Base-by-base conservation (phyloP, 2,797 vertebrate genomes). In the Ficedula albicollis region DNA sequence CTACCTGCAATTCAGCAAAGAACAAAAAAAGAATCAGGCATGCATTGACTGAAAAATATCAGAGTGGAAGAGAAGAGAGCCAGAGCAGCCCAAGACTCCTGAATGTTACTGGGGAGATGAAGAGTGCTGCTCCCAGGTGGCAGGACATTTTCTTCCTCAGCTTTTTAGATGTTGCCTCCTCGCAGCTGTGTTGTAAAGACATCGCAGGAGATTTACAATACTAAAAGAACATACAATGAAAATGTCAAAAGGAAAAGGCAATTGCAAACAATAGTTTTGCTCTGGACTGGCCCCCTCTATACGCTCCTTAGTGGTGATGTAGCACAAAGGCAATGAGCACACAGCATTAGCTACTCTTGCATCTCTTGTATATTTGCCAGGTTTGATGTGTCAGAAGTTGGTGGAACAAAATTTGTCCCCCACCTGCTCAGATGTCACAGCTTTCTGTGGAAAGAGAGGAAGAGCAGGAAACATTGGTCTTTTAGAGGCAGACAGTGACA, bases 61-160 rank as follows among this genome's bases (percentile, higher is more conserved):
- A 88, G 77, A 94, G 94, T 63, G 91, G 93, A 89, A 92, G 82
- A 96, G 95, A 84, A 87, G 93, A 97, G 90, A 94, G 92, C 79
- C 83, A 68, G 75, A 59, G 23, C 5, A 0, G 90, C 90, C 93
- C 90, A 90, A 92, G 93, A 75, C 84, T 83, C 93, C 81, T 27
- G 83, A 59, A 39, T 30, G 84, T 75, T 87, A 34, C 95, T 94
- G 95, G 95, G 87, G 95, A 96, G 93, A 91, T 93, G 78, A 95
- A 94, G 90, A 96, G 95, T 94, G 90, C 92, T 93, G 95, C 91
- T 95, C 89, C 92, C 95, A 89, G 89, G 95, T 85, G 92, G 94
- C 94, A 96, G 94, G 95, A 95, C 93, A 89, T 96, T 94, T 94
- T 97, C 93, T 96, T 89, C 92, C 80, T 91, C 94, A 76, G 92